phyloP scores from a whole-genome alignment of 2,797 vertebrate genomes.

The Gorsachius magnificus region DNA sequence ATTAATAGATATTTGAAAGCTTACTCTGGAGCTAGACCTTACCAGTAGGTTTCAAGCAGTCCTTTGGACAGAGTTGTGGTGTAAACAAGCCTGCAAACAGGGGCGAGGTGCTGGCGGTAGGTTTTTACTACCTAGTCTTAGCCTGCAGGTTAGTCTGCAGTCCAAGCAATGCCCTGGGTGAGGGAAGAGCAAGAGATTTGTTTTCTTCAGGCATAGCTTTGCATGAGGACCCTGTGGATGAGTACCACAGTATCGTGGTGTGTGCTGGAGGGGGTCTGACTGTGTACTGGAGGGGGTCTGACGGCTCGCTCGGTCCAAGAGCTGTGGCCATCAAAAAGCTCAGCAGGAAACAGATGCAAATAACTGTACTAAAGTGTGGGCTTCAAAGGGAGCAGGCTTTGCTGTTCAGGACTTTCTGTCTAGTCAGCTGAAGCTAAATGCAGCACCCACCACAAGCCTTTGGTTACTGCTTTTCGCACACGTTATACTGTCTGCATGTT shows the following conservation, averaged over 20 bases:
- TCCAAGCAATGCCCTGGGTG: fast-evolving
- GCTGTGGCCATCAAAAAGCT: neutral
- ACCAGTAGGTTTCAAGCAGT: neutral
- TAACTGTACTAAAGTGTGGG: neutral
- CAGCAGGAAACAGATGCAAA: neutral
- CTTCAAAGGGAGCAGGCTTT: neutral
- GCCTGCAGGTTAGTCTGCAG: neutral
- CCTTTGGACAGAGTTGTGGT: neutral
- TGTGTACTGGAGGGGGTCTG: neutral
- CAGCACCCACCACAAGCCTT: neutral
- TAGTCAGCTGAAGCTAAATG: neutral
- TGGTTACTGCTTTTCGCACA: neutral
- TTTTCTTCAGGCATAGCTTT: neutral
- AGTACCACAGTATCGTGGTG: fast-evolving
- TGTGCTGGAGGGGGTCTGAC: neutral
- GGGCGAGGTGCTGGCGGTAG: neutral
- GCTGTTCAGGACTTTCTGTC: neutral
- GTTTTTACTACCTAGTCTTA: neutral
- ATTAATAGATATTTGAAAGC: conserved; percentile 32
- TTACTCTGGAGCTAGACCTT: neutral
- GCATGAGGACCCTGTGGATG: neutral
- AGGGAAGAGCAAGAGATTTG: neutral
- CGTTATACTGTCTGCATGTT: neutral
- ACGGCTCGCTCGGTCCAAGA: neutral
- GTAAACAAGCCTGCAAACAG: neutral